phyloP scores from a whole-genome alignment of 2,888 invertebrate species.

The Anthrax anthrax region DNA sequence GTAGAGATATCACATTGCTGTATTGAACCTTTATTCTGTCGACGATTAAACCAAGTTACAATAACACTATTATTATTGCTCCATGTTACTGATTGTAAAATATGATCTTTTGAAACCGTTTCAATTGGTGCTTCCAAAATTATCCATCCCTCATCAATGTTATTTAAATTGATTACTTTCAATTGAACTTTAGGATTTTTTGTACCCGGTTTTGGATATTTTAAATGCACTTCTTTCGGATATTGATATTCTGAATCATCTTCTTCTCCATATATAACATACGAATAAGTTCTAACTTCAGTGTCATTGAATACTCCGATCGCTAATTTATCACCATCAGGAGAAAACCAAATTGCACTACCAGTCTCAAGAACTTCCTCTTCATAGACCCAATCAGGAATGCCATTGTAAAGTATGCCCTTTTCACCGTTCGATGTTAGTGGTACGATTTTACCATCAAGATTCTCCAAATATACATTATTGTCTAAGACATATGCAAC shows the following conservation, averaged over 20 bases:
- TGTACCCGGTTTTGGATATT: constrained; percentile 68
- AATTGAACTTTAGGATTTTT: constrained; percentile 57
- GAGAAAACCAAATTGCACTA: constrained; percentile 68
- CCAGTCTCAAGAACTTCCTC: constrained; percentile 64
- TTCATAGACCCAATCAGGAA: constrained; percentile 90
- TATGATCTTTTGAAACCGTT: constrained; percentile 44
- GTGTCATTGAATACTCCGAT: constrained; percentile 61
- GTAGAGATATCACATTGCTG: constrained; percentile 20
- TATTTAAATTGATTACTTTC: constrained; percentile 44
- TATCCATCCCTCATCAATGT: constrained; percentile 24
- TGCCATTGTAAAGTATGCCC: constrained; percentile 61
- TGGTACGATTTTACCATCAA: constrained; percentile 25
- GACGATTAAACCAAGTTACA: constrained; percentile 71
- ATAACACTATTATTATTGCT: constrained; percentile 47
- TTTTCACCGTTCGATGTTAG: constrained; percentile 48
- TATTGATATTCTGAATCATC: constrained; percentile 46
- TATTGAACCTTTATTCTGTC: constrained; percentile 49
- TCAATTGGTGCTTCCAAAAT: constrained; percentile 40
- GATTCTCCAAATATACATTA: constrained; percentile 43
- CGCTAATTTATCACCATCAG: constrained; percentile 49
- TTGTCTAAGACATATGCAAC: constrained; percentile 52
- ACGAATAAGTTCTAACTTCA: constrained; percentile 47
- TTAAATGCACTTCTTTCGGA: constrained; percentile 47
- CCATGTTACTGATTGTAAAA: constrained; percentile 62
- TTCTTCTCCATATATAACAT: constrained; percentile 51